Conservation (phyloP, 1,140 invertebrate genomes). For the Sminthurinus signatus region DNA sequence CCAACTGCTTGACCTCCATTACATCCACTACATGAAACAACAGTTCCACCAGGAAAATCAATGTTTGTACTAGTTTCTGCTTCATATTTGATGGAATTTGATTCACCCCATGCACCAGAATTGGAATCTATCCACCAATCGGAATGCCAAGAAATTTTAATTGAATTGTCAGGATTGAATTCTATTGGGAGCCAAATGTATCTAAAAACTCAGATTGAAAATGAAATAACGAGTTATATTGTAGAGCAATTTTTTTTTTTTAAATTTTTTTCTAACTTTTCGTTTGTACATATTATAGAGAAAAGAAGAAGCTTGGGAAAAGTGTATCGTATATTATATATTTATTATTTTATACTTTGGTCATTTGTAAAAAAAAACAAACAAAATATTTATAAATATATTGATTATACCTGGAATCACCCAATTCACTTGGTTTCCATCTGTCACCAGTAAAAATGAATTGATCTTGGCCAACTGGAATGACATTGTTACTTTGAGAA, state of each 20-base stretch:
- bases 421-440: not conserved
- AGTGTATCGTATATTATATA: too few relatives aligned
- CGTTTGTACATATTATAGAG: too few relatives aligned
- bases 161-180: not conserved
- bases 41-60: not conserved
- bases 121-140: conserved; percentile 2
- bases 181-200: conserved; percentile 13
- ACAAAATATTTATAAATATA: not conserved
- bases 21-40: not conserved
- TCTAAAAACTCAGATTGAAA: too few relatives aligned
- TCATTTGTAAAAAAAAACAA: not conserved
- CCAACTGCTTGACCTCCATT: not conserved
- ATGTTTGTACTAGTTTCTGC: not conserved
- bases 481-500: conserved; percentile 8
- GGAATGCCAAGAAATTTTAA: not conserved
- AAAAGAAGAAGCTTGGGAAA: too few relatives aligned
- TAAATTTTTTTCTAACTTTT: not conserved
- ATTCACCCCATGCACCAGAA: conserved; percentile 1
- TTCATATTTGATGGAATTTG: not conserved
- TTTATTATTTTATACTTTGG: too few relatives aligned
- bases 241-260: too few relatives aligned
- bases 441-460: conserved; percentile 10
- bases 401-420: not conserved
- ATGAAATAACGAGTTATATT: too few relatives aligned
- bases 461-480: not conserved